phyloP scores from a whole-genome alignment of 2,888 invertebrate genomes.

The Halictus quadricinctus region DNA sequence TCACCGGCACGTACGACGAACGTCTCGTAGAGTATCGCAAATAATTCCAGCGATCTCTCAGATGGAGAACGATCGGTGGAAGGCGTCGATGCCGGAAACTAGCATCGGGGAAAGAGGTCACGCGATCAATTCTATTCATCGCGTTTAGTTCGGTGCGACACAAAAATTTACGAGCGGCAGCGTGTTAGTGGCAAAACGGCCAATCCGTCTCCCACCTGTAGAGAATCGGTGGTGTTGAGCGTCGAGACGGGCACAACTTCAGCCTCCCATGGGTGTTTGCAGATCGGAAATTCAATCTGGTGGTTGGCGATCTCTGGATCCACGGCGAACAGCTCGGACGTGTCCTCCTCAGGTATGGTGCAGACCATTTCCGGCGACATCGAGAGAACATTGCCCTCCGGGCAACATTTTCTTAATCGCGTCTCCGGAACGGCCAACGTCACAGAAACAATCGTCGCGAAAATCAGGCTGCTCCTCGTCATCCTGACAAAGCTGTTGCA shows the following conservation, averaged over 20 bases:
- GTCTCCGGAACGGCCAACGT: slow-evolving; percentile 5
- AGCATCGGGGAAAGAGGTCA: background rate
- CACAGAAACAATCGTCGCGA: slow-evolving; percentile 5
- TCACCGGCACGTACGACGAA: background rate
- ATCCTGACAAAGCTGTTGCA: slow-evolving; percentile 4
- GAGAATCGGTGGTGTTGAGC: slow-evolving; percentile 23
- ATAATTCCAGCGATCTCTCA: background rate
- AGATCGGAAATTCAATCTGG: slow-evolving; percentile 50
- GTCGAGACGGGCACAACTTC: slow-evolving; percentile 31
- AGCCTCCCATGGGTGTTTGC: slow-evolving; percentile 47
- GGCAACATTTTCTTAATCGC: slow-evolving; percentile 63
- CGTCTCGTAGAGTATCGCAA: background rate
- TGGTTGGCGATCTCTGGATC: background rate
- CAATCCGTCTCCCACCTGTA: slow-evolving; percentile 38
- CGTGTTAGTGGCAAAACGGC: slow-evolving; percentile 10
- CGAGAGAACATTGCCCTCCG: slow-evolving; percentile 61
- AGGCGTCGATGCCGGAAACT: background rate
- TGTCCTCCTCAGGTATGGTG: background rate
- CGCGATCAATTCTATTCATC: slow-evolving; percentile 15
- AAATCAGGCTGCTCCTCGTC: slow-evolving; percentile 5
- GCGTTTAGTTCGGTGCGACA: background rate
- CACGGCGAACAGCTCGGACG: slow-evolving; percentile 27
- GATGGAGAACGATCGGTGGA: slow-evolving; percentile 3
- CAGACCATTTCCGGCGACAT: slow-evolving; percentile 33
- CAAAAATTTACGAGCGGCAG: slow-evolving; percentile 9